Conservation (phyloP, 1,140 invertebrate species). For the Bilobella aurantiaca region DNA sequence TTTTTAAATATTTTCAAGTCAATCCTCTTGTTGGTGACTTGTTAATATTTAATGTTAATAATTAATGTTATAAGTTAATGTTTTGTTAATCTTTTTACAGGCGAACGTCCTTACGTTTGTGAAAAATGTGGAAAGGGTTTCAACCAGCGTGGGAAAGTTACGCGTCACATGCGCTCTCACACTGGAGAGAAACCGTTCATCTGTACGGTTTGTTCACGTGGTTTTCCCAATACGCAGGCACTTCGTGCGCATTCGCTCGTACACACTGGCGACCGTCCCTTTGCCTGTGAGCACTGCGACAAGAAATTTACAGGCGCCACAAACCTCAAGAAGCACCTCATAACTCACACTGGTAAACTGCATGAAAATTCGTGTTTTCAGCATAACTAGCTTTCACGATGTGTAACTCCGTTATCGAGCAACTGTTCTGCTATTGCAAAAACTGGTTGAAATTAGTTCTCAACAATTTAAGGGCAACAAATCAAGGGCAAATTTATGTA, state of each 20-base stretch:
- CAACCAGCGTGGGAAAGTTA: conserved; percentile 41
- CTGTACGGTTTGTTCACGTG: conserved; percentile 29
- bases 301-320: conserved; percentile 41
- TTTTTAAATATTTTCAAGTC: too few relatives aligned
- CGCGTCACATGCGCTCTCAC: conserved; percentile 35
- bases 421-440: too few relatives aligned
- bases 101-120: conserved; percentile 47
- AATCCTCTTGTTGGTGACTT: too few relatives aligned
- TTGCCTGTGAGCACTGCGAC: conserved; percentile 39
- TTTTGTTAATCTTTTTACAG: too few relatives aligned
- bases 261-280: conserved; percentile 38
- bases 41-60: too few relatives aligned
- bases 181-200: conserved; percentile 35
- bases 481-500: too few relatives aligned
- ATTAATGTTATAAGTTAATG: too few relatives aligned
- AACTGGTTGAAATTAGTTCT: too few relatives aligned
- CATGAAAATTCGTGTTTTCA: too few relatives aligned
- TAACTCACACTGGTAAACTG: conserved; percentile 39
- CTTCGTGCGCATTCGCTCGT: conserved; percentile 29
- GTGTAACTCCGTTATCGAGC: too few relatives aligned
- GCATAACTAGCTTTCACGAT: too few relatives aligned
- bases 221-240: conserved; percentile 34
- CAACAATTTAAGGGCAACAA: too few relatives aligned
- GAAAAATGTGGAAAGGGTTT: conserved; percentile 45
- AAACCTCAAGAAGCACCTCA: conserved; percentile 40